Conservation (phyloP, 1,140 invertebrate species). For the Scaptomyza montana region DNA sequence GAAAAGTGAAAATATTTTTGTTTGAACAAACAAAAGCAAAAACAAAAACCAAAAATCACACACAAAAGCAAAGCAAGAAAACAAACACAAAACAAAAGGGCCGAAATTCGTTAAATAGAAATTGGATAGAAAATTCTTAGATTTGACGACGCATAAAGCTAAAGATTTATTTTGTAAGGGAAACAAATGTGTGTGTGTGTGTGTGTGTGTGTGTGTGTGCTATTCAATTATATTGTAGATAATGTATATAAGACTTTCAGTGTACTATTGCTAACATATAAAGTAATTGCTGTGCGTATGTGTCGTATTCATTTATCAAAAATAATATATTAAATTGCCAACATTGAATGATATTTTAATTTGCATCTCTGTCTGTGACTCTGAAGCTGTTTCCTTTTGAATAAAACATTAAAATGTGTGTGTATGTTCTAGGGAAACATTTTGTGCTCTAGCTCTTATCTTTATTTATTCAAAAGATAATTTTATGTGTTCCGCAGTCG, state of each 20-base stretch:
- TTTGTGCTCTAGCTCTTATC: constrained; percentile 68
- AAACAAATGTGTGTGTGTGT: neutral
- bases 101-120: neutral
- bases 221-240: constrained; percentile 48
- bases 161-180: constrained; percentile 42
- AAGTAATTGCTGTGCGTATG: constrained; percentile 22
- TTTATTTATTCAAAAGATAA: constrained; percentile 83
- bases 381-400: constrained; percentile 76
- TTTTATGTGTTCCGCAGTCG: constrained; percentile 82
- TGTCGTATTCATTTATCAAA: constrained; percentile 79
- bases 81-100: constrained; percentile 19
- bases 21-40: constrained; percentile 12
- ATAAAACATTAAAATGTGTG: constrained; percentile 80
- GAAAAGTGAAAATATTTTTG: constrained; percentile 51
- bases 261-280: constrained; percentile 27
- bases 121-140: constrained; percentile 21
- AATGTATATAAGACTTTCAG: constrained; percentile 25
- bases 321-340: constrained; percentile 83
- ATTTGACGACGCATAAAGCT: constrained; percentile 50
- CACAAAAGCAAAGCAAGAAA: constrained; percentile 10
- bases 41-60: constrained; percentile 24
- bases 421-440: constrained; percentile 38
- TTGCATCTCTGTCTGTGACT: constrained; percentile 75
- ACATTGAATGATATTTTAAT: constrained; percentile 83
- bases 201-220: constrained; percentile 9